Base-by-base conservation (phyloP, 1,140 invertebrate genomes). In the Psilanteris sp. region DNA sequence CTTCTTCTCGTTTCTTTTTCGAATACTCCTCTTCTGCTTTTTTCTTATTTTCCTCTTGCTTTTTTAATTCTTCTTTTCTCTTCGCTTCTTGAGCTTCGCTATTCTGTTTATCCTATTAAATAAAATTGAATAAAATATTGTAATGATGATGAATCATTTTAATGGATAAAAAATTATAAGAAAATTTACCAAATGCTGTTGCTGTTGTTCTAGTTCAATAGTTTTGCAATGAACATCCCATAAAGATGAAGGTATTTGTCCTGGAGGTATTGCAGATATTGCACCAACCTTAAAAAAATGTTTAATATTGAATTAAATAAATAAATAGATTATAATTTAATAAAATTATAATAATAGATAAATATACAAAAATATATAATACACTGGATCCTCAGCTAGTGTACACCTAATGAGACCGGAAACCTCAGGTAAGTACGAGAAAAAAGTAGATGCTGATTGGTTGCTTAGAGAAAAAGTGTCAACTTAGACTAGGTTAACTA, bases 171-270 rank as follows among this genome's bases (percentile, higher is more conserved):
- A 7, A 36, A 36, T 14, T 27, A 18, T 24, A n/a, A 26, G 36
- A 8, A 15, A 4, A 54, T 1, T 39, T 41, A 79, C 50, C 36
- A 62, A 18, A 32, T 78, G 89, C 66, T 79, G 90, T 89, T 79
- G 36, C 9, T 90, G 88, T 50, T 90, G 86, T 70, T 90, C 90
- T 70, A 89, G 90, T 83, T 90, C 90, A 20, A 46, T 32, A 4
- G 31, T 24, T 9, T 43, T 43, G 27, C 57, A 61, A 13, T 48
- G 54, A 44, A 59, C 27, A 7, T 59, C 54, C 54, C 87, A 88
- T 1, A 87, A 24, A 20, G 85, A 84, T n/a, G 83, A 81, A 7
- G 87, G 79, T 48, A 87, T 81, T 55, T 86, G 83, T 14, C 85
- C 85, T 36, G 85, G 83, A 18, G 86, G 83, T 52, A 86, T 81